Evolutionary conservation across 2,797 vertebrate genomes (phyloP), one percentile per base, ranked within the genome.

Genomic region (Gorsachius magnificus): DNA sequence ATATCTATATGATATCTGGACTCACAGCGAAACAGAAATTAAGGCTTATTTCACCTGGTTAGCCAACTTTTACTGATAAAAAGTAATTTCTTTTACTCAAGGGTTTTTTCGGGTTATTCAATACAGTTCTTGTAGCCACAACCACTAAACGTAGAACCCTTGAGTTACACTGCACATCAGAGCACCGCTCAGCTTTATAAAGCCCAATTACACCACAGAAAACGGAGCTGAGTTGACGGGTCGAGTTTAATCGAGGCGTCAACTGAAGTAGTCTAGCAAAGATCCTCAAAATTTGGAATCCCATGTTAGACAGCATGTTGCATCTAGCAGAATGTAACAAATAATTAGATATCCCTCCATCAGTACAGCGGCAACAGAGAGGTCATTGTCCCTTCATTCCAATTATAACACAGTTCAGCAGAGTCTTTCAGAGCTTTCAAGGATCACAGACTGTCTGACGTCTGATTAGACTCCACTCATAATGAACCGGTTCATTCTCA

Each of bases 301-400:
- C 82, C 54, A 21, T 46, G 87, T 82, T n/a, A 72, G 60, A 70
- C 5, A 11, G 41, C 81, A 41, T 10, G 46, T 29, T 76, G 90
- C 70, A 64, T 53, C 76, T 28, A n/a, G n/a, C 80, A 80, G 89
- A 75, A 53, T 28, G 83, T 22, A 91, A 65, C 36, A 89, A 81
- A 65, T 76, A 54, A 72, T 68, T 35, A 78, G 74, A 71, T 43
- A 10, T 8, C 72, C 84, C 68, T 31, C 50, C 36, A 36, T 11
- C 51, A 74, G 63, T 25, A 29, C 61, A 28, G 89, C 26, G 1
- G 45, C 88, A 61, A 95, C 93, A 97, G 31, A 95, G 95, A 24
- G 79, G 38, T 77, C 80, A 77, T 95, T 97, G 96, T 97, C 81
- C 94, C 71, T 43, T 77, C 92, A 35, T 51, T 76, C 76, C 91